Evolutionary conservation across 1,140 invertebrate genomes (phyloP).

Genomic region (Caenorhabditis elegans): WBcel235 BX284606.5:1016001-1016500

Average conservation of each 20-base stretch:
- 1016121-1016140: slow-evolving; percentile 29
- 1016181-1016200: background rate
- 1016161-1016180: background rate
- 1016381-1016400: slow-evolving; percentile 3
- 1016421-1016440: slow-evolving; percentile 11
- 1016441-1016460: background rate
- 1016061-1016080: slow-evolving; percentile 56
- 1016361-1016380: slow-evolving; percentile 11
- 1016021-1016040: slow-evolving; percentile 62
- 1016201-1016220: background rate
- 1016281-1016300: too few relatives aligned
- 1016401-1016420: background rate
- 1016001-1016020: slow-evolving; percentile 62
- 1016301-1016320: background rate
- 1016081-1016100: slow-evolving; percentile 60
- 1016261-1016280: too few relatives aligned
- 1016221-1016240: too few relatives aligned
- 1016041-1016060: slow-evolving; percentile 66
- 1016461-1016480: background rate
- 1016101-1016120: slow-evolving; percentile 47
- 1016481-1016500: background rate
- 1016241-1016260: too few relatives aligned
- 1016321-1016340: background rate
- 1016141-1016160: slow-evolving; percentile 27
- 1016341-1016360: slow-evolving; percentile 5